Conservation (phyloP, 2,113 vertebrate genomes). For the Trinectes maculatus region DNA sequence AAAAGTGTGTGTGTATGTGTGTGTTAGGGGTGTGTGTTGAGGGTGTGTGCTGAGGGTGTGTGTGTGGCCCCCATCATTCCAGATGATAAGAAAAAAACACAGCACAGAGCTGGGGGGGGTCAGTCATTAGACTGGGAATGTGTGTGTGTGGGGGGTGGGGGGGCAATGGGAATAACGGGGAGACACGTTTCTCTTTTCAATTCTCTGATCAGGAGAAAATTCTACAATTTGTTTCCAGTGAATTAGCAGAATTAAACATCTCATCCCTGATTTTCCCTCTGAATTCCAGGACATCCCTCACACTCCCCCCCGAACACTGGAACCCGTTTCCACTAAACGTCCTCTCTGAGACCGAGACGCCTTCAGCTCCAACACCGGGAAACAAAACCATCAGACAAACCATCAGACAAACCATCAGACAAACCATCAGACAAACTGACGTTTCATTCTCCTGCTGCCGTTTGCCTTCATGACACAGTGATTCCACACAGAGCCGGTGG, state of each 20-base stretch:
- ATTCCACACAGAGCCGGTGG: no score
- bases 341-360: no score
- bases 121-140: slow-evolving; percentile 25
- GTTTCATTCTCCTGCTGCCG: no score
- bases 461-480: no score
- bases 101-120: slow-evolving; percentile 39
- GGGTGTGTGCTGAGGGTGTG: slow-evolving; percentile 7
- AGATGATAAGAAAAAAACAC: slow-evolving; percentile 63
- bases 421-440: no score
- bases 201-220: neutral
- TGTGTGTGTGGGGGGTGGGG: slow-evolving; percentile 9
- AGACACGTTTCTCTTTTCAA: neutral
- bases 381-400: no score
- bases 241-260: slow-evolving; percentile 9
- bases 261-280: neutral
- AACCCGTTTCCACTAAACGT: neutral
- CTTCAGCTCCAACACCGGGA: no score
- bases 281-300: slow-evolving; percentile 1
- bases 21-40: slow-evolving; percentile 17
- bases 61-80: slow-evolving; percentile 28
- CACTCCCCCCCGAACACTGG: no score
- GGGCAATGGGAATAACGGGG: slow-evolving; percentile 17
- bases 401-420: no score
- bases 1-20: slow-evolving; percentile 5
- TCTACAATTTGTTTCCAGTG: slow-evolving; percentile 7